Evolutionary conservation across 2,888 invertebrate species (phyloP), one percentile per base, ranked within the genome.

Genomic region (Heteromurus nitidus): DNA sequence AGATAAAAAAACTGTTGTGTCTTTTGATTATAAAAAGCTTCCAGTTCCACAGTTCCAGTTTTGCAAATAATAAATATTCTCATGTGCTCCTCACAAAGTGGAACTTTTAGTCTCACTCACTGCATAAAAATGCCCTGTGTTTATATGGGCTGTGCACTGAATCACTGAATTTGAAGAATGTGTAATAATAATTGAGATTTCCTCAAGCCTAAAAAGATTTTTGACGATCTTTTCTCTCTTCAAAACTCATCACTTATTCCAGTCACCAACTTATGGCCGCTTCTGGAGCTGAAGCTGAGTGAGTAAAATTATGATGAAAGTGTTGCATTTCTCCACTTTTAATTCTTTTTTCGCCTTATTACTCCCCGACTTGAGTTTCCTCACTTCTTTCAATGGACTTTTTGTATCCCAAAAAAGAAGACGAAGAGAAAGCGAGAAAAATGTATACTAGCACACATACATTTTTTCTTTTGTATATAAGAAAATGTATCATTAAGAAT

Each of bases 401-500:
- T 30, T 28, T 26, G 31, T 31, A 31, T 31, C 62, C 31, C 31
- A 65, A 65, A 44, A 65, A 20, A 50, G 26, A 68, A 47, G 28
- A 31, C 11, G 13, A 44, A 42, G 7, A 28, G 26, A 47, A 60
- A 72, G 30, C 30, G 30, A 30, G 30, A 30, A 72, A 72, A 24
- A 55, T 60, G n/a, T n/a, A n/a, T n/a, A n/a, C n/a, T n/a, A n/a
- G n/a, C n/a, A n/a, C n/a, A n/a, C n/a, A n/a, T n/a, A n/a, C n/a
- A n/a, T n/a, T n/a, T n/a, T n/a, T n/a, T n/a, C n/a, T n/a, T n/a
- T n/a, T n/a, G n/a, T n/a, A n/a, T n/a, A n/a, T n/a, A n/a, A n/a
- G n/a, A n/a, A n/a, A n/a, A n/a, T n/a, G n/a, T n/a, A 72, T 72
- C 72, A 72, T 72, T 72, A 72, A 72, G 62, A 20, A 72, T 60